phyloP scores from a whole-genome alignment of 2,797 vertebrate species.

The Petrocephalus sullivani region DNA sequence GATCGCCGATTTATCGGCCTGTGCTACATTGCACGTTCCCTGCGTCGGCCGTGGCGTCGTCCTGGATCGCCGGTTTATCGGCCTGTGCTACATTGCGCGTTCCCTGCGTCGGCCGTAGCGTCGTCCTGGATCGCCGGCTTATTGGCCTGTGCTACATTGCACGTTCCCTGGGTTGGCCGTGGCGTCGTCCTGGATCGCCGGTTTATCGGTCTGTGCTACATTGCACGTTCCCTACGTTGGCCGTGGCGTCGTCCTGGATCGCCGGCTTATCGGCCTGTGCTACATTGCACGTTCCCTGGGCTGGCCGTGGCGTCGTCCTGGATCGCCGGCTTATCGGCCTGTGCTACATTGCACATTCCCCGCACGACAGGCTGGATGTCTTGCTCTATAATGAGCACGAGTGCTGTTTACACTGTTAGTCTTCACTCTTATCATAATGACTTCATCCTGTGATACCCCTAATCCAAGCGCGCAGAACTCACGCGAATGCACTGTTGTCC shows the following conservation, averaged over 20 bases:
- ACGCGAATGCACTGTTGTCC: slow-evolving; percentile 15
- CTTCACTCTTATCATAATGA: slow-evolving; percentile 9
- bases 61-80: neutral
- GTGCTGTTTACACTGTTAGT: slow-evolving; percentile 10
- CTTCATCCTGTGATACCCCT: neutral
- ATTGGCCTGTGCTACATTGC: neutral
- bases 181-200: neutral
- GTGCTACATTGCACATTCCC: neutral
- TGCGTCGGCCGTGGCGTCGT: neutral
- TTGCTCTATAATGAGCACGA: neutral
- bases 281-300: neutral
- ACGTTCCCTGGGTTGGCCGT: neutral
- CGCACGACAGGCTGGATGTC: neutral
- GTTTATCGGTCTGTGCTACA: neutral
- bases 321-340: neutral
- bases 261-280: neutral
- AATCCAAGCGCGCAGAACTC: neutral
- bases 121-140: neutral
- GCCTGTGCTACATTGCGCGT: neutral
- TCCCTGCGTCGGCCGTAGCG: neutral
- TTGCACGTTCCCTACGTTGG: neutral
- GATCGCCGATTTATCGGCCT: neutral
- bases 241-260: neutral
- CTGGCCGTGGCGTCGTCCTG: neutral
- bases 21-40: neutral